phyloP scores from a whole-genome alignment of 2,113 vertebrate species.

The Elanus axillaris region DNA sequence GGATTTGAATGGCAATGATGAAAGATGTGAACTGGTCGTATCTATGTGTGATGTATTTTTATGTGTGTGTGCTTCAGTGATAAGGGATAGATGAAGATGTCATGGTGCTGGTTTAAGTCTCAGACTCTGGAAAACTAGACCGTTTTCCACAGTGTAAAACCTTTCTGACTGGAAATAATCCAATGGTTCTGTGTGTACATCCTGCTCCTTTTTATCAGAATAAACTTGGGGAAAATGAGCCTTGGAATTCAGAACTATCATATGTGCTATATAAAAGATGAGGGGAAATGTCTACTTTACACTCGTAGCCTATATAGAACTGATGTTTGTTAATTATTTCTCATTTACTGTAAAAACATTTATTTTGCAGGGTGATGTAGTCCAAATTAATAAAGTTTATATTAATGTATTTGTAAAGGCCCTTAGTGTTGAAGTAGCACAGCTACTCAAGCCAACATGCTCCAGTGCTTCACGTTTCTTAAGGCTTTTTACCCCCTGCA shows the following conservation, averaged over 20 bases:
- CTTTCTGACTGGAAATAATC: background rate
- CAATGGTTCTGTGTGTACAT: background rate
- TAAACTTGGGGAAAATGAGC: background rate
- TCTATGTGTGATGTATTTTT: background rate
- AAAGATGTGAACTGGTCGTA: background rate
- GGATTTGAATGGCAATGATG: background rate
- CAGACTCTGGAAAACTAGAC: background rate
- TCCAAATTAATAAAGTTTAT: background rate
- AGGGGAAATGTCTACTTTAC: background rate
- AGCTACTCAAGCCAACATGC: background rate
- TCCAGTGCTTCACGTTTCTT: background rate
- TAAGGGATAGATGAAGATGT: background rate
- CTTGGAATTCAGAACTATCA: background rate
- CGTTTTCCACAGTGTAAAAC: background rate
- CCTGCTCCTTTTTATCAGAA: background rate
- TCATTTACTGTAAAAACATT: background rate
- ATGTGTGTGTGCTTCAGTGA: background rate
- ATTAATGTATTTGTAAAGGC: background rate
- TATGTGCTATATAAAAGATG: background rate
- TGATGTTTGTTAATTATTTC: background rate
- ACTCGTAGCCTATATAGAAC: background rate
- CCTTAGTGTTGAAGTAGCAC: background rate
- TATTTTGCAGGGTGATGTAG: background rate
- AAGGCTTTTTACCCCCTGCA: background rate
- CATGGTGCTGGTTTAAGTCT: background rate